Conservation (phyloP, 2,797 vertebrate species). For the Rhincodon typus region DNA sequence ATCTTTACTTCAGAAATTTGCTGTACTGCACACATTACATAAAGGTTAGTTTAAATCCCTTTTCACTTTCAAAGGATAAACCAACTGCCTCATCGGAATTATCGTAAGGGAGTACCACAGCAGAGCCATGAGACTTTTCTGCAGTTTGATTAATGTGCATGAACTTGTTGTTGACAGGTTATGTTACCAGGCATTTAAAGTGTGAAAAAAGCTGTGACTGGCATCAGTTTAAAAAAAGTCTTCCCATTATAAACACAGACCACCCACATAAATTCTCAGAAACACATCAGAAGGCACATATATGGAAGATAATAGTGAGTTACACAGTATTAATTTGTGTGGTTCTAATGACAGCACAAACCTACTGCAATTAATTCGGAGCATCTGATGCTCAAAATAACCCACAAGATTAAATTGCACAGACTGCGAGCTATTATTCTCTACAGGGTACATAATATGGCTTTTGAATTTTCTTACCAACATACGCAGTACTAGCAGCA, state of each 20-base stretch:
- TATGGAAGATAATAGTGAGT: neutral
- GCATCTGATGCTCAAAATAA: constrained; percentile 27
- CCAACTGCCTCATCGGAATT: neutral
- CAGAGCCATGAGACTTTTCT: neutral
- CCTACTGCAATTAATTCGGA: neutral
- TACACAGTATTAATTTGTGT: neutral
- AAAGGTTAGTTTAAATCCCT: neutral
- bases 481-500: neutral
- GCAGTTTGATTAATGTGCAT: constrained; percentile 1
- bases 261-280: constrained; percentile 19
- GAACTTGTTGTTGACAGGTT: constrained; percentile 1
- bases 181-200: neutral
- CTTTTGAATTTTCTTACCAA: neutral
- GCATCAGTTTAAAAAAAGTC: constrained; percentile 16
- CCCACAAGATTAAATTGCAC: neutral
- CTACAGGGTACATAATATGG: neutral
- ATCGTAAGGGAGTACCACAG: neutral
- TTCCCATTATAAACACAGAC: neutral
- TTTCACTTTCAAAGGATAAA: neutral
- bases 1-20: neutral
- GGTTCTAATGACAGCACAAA: constrained; percentile 6
- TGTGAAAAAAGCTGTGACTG: neutral
- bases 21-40: neutral
- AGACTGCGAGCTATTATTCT: neutral
- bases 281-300: neutral